Evolutionary conservation across 1,140 invertebrate genomes (phyloP).

Genomic region (Platyscapa corneri): DNA sequence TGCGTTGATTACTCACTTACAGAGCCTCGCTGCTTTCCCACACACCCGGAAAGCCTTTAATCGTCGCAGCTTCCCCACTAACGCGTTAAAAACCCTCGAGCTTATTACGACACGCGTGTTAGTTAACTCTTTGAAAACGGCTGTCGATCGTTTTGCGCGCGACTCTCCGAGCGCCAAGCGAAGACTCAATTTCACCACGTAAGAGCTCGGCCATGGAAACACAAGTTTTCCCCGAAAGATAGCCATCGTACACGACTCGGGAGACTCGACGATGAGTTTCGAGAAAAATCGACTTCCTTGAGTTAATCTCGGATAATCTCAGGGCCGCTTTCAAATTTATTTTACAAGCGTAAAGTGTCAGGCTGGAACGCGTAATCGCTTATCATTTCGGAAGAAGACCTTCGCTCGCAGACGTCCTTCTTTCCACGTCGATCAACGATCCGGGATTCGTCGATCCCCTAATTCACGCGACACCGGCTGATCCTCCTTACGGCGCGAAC

Average conservation of each 20-base stretch:
- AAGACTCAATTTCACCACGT: neutral
- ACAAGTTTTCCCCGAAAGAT: conserved; percentile 7
- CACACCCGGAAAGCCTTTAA: no score
- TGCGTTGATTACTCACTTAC: no score
- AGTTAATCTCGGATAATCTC: neutral
- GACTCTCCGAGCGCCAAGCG: neutral
- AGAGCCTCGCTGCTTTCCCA: no score
- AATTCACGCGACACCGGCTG: neutral
- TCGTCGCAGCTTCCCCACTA: no score
- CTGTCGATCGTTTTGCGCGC: neutral
- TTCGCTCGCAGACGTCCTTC: neutral
- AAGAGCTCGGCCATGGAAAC: neutral
- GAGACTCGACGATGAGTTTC: neutral
- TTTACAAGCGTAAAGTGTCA: neutral
- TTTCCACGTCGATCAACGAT: no score
- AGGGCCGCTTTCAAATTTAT: neutral
- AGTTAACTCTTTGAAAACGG: neutral
- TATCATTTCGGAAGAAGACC: neutral
- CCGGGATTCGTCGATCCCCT: no score
- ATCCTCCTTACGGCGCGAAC: neutral
- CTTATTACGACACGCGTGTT: no score
- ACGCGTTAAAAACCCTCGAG: no score
- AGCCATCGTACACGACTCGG: neutral
- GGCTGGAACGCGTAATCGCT: neutral
- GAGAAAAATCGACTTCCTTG: neutral